These are phyloP conservation scores for Eucera pruinosa DNA, from an alignment of 2,888 invertebrate species.

Conservation along the genomic window DNA sequence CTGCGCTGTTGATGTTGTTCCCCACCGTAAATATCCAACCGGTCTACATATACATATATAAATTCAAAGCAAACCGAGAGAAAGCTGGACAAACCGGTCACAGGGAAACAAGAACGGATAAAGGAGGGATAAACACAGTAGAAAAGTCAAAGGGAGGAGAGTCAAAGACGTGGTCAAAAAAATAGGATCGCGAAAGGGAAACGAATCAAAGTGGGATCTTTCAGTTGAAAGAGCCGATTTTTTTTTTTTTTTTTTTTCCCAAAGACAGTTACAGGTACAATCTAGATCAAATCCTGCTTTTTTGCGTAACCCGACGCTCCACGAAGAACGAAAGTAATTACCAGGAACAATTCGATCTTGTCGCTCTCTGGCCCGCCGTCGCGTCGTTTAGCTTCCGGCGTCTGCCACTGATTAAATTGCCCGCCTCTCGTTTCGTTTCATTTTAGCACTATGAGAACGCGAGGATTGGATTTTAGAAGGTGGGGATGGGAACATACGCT, in stretches of 20 bases:
- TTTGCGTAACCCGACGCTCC: slow-evolving; percentile 20
- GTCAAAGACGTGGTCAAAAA: neutral
- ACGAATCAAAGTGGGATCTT: too few relatives aligned
- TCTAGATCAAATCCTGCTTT: too few relatives aligned
- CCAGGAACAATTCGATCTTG: slow-evolving; percentile 49
- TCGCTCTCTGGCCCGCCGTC: slow-evolving; percentile 15
- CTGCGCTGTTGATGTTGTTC: slow-evolving; percentile 12
- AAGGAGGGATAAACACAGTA: neutral
- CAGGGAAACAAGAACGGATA: neutral
- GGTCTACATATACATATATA: neutral
- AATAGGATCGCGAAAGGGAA: neutral
- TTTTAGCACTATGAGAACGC: neutral
- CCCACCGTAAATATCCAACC: neutral
- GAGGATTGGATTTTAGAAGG: neutral
- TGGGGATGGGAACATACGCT: neutral
- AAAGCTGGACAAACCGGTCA: too few relatives aligned
- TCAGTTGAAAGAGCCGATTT: neutral
- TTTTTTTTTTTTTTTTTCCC: too few relatives aligned
- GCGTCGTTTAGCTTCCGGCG: slow-evolving; percentile 27
- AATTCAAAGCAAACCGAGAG: too few relatives aligned
- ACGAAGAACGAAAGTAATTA: slow-evolving; percentile 61
- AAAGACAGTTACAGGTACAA: neutral
- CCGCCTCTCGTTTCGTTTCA: slow-evolving; percentile 6
- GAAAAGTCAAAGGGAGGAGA: neutral
- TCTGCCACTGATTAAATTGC: slow-evolving; percentile 26